phyloP scores from a whole-genome alignment of 2,888 invertebrate species.

The Agonopterix alstromeriana region DNA sequence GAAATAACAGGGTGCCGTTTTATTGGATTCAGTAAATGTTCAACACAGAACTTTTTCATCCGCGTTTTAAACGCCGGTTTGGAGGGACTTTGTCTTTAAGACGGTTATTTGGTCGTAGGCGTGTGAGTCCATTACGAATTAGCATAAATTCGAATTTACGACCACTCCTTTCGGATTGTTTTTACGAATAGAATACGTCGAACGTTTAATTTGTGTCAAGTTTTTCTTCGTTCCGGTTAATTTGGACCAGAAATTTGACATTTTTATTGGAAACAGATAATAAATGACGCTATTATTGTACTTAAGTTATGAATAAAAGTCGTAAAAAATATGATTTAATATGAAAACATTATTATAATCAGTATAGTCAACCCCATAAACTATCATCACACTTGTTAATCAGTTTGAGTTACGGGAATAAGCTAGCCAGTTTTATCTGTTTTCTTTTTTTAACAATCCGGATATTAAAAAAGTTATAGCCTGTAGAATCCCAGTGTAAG shows the following conservation, averaged over 20 bases:
- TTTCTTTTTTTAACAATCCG: too few relatives aligned
- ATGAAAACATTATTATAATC: slow-evolving; percentile 12
- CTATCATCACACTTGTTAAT: neutral
- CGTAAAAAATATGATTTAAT: slow-evolving; percentile 16
- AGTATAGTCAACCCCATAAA: too few relatives aligned
- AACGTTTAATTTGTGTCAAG: slow-evolving; percentile 2
- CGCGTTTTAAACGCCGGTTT: slow-evolving; percentile 16
- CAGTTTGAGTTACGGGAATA: too few relatives aligned
- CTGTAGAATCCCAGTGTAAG: too few relatives aligned
- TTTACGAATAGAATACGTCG: slow-evolving; percentile 39
- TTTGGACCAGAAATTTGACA: slow-evolving; percentile 10
- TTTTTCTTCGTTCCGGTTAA: slow-evolving; percentile 2
- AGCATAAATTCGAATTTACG: slow-evolving; percentile 55
- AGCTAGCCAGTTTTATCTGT: too few relatives aligned
- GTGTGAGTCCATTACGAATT: slow-evolving; percentile 40
- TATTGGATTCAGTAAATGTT: too few relatives aligned
- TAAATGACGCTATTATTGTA: slow-evolving; percentile 15
- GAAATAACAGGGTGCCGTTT: too few relatives aligned
- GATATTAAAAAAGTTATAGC: too few relatives aligned
- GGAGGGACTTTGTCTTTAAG: neutral
- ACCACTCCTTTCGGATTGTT: slow-evolving; percentile 42
- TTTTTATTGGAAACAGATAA: slow-evolving; percentile 15
- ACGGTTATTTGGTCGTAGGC: slow-evolving; percentile 35
- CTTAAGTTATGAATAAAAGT: slow-evolving; percentile 9
- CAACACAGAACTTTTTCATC: too few relatives aligned